Base-by-base conservation (phyloP, 2,888 invertebrate genomes). In the Cataglyphis rosenhaueri region DNA sequence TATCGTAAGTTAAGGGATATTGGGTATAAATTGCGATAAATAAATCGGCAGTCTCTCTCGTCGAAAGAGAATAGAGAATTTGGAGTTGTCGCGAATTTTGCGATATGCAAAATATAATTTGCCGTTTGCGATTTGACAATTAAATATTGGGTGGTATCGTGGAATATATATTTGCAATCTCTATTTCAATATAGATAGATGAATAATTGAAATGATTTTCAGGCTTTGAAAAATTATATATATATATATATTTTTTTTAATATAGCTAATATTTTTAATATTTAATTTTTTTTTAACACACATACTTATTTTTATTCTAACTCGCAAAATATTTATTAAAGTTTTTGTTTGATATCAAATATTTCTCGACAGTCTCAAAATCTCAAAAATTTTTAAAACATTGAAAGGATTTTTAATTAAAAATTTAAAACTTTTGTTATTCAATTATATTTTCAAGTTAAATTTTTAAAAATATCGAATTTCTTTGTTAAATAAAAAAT, bases 1-100 rank as follows among this genome's bases (percentile, higher is more conserved):
- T 86, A 85, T 89, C 87, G 81, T 76, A 25, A 73, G 64, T 79
- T 79, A 79, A 79, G 59, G 48, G 44, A 57, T 48, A 79, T 44
- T 35, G 71, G 71, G 44, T 79, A 83, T 57, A 71, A 25, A 90
- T 82, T 86, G 55, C 89, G 91, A 92, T 92, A 91, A 92, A 91
- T 92, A 64, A 44, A 21, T 38, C 52, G 68, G 44, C 41, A 32
- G 70, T 32, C 6, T 35, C 32, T 35, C 32, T n/a, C n/a, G 15
- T 65, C 68, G 68, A 41, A 68, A 41, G 61, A 52, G 44, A 0
- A 41, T 66, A 52, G 44, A 0, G 41, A 35, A 35, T 35, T 44
- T n/a, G 59, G 32, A 21, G 9, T 66, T 59, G 78, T 71, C 41
- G 35, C 21, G n/a, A 71, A n/a, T 61, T 61, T 48, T 48, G 9